Conservation (phyloP, 2,113 vertebrate genomes). For the Corapipo altera region DNA sequence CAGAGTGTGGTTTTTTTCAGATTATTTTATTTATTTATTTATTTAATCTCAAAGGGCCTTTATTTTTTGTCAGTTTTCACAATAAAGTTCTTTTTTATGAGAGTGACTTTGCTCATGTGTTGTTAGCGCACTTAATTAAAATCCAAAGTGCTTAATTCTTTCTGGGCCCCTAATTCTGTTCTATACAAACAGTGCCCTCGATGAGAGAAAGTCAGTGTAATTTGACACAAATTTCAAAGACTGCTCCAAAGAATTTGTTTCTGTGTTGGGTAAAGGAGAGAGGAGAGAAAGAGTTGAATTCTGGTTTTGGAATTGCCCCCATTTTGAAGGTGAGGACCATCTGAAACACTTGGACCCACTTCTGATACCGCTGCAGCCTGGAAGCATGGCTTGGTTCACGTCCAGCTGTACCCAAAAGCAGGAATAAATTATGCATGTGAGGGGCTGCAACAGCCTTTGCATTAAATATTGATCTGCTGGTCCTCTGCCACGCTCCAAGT, state of each 20-base stretch:
- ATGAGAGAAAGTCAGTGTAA: neutral
- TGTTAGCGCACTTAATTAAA: slow-evolving; percentile 19
- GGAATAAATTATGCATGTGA: slow-evolving; percentile 64
- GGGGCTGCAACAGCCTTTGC: slow-evolving; percentile 44
- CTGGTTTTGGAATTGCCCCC: neutral
- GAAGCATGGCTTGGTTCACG: neutral
- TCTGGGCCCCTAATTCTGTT: neutral
- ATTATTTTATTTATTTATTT: neutral
- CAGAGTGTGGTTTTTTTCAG: neutral
- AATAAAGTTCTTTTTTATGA: slow-evolving; percentile 40
- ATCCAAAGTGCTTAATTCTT: neutral
- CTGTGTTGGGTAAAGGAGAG: neutral
- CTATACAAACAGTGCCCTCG: neutral
- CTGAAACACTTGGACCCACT: neutral
- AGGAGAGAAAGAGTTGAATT: neutral
- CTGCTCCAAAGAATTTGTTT: neutral
- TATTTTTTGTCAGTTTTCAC: slow-evolving; percentile 6
- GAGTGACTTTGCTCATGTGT: neutral
- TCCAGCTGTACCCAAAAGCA: slow-evolving; percentile 57
- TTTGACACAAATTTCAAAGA: slow-evolving; percentile 3
- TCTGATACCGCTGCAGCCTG: neutral
- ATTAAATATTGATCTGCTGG: slow-evolving; percentile 67
- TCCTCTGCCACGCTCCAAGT: slow-evolving; percentile 23
- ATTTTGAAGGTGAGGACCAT: neutral
- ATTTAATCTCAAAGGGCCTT: slow-evolving; percentile 6